These are phyloP conservation scores for Taeniopygia guttata DNA, from an alignment of 2,797 vertebrate species.

Conservation along the genomic window DNA sequence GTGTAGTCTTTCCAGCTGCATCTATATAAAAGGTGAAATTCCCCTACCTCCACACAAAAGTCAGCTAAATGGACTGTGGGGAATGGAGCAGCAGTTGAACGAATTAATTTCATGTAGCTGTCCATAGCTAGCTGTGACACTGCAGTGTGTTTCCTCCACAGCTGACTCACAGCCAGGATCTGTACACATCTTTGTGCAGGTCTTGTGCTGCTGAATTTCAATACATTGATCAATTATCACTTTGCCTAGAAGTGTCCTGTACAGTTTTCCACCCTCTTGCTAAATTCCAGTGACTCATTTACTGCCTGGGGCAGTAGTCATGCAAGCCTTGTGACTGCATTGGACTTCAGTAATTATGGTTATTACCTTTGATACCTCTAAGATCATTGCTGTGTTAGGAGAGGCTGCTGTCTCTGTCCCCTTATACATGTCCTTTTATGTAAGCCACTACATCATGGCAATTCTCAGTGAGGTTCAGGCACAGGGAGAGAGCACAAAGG, in stretches of 20 bases:
- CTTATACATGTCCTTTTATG: not conserved
- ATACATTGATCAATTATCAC: not conserved
- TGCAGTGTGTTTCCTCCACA: not conserved
- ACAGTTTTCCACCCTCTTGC: not conserved
- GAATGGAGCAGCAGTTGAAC: slow-evolving; percentile 38
- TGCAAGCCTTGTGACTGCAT: rapidly evolving
- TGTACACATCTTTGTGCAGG: not conserved
- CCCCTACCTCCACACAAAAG: not conserved
- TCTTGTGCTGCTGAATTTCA: not conserved
- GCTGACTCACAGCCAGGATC: slow-evolving; percentile 28
- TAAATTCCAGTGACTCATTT: not conserved
- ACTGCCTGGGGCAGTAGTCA: not conserved
- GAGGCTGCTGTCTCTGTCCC: not conserved
- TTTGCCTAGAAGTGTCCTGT: not conserved
- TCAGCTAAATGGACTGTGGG: slow-evolving; percentile 56
- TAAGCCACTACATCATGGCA: not conserved
- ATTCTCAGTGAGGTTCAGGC: not conserved
- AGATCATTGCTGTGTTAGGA: not conserved
- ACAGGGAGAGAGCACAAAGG: rapidly evolving
- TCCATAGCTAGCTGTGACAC: slow-evolving; percentile 32
- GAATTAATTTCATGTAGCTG: slow-evolving; percentile 62
- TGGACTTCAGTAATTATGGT: not conserved
- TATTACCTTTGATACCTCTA: not conserved
- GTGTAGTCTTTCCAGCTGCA: slow-evolving; percentile 54
- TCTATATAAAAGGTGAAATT: slow-evolving; percentile 63